Percentiles rank a stretch among this genome's conserved stretches.
Conservation (phyloP, 2,113 vertebrate genomes). For the Nasalis larvatus region DNA sequence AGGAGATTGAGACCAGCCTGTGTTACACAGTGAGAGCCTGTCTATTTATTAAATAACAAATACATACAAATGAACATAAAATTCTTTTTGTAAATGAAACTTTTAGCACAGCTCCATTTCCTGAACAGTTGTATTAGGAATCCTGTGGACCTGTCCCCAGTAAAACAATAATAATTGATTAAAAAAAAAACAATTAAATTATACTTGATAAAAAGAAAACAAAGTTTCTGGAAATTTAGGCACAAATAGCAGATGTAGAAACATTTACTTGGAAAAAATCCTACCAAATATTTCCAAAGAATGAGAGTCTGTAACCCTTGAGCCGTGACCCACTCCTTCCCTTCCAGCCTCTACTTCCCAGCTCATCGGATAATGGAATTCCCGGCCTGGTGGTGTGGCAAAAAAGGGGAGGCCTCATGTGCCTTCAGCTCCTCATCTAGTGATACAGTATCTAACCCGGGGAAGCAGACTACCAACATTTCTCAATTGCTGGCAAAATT, state of each 20-base stretch:
- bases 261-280: not conserved
- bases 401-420: not conserved
- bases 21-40: too few species aligned
- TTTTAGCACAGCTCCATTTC: not conserved
- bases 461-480: not conserved
- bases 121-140: not conserved
- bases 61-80: too few species aligned
- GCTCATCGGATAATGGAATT: not conserved
- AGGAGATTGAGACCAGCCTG: too few species aligned
- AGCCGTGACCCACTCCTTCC: not conserved
- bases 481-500: not conserved
- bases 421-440: not conserved
- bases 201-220: not conserved
- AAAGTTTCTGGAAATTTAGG: not conserved
- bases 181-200: not conserved
- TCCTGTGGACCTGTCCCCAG: not conserved
- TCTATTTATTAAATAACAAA: too few species aligned
- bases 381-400: accelerated
- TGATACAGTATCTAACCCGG: not conserved
- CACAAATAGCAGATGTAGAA: not conserved
- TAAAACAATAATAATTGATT: not conserved
- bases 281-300: not conserved
- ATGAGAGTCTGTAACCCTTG: not conserved
- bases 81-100: too few species aligned
- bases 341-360: not conserved